Evolutionary conservation across 2,797 vertebrate species (phyloP), one percentile per base, ranked within the genome.

Genomic region (Mormyrops boulengeri): DNA sequence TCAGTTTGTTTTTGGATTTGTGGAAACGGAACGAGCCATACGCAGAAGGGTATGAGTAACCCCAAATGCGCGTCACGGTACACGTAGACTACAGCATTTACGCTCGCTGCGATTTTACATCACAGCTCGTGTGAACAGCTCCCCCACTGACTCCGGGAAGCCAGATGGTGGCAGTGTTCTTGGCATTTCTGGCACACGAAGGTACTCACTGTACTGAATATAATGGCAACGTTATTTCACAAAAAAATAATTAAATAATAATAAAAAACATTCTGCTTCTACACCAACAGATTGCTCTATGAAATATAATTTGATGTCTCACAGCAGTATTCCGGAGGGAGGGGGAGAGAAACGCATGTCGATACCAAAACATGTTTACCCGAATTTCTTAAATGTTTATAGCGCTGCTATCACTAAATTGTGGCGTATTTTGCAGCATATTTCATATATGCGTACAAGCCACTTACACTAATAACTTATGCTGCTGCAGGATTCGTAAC

Each of bases 151-250:
- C 47, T 73, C 49, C 47, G 62, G 49, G 2, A 19, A 80, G 85
- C 94, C 94, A 91, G 93, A 69, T 89, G 94, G 94, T 90, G 93
- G 94, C 94, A 91, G 91, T 89, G 92, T 89, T 90, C 38, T 62
- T 86, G 62, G 17, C 50, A 89, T 90, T 66, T 86, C 41, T 69
- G 62, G 41, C 89, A 53, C 89, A 69, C 49, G 60, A 53, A 53
- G 50, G 50, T 55, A 89, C 50, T 53, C 77, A 85, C 30, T 87
- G 57, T 44, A 52, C 89, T 62, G 89, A 30, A 86, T n/a, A 57
- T 41, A 38, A 62, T 55, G 34, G 34, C 57, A 41, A 77, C 69
- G 69, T 41, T 77, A 77, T 38, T 41, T 34, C 34, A 38, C 14
- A 17, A 73, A 69, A 57, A 77, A 38, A 77, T 66, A 30, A 66